Evolutionary conservation across 2,888 invertebrate species (phyloP), one percentile per base, ranked within the genome.

Genomic region (Homarus gammarus): DNA sequence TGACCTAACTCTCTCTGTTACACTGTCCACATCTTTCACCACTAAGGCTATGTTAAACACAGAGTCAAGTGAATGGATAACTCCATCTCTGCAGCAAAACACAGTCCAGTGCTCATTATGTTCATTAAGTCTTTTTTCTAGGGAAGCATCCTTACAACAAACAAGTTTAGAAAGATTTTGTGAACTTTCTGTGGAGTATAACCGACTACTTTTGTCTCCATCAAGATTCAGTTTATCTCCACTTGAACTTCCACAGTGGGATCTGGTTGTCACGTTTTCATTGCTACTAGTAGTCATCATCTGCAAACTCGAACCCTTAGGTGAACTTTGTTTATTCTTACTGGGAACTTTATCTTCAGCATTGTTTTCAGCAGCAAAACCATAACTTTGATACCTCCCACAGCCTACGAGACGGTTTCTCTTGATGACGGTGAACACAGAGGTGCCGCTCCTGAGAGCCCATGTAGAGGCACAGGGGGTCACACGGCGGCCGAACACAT

Each of bases 1-100:
- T 70, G 92, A 87, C 64, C 91, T 90, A 44, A 93, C 91, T 86
- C 91, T 92, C 8, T 93, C 89, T 15, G 93, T 92, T 78, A 92
- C 92, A 36, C 68, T 44, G 27, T 93, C 87, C 1, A 94, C 92
- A 92, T 94, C 92, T 84, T 93, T 93, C 3, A 94, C 94, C 90
- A 93, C 92, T 27, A 94, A 92, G n/a, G 94, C 94, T 3, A 94
- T 93, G 92, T 94, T 94, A 90, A 93, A 94, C 0, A 94, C 94
- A 27, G 94, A 93, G 92, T 94, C 94, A 8, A 92, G 91, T 31
- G 91, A 91, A 56, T 90, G 91, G 2, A 12, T 36, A 8, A 51
- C 27, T n/a, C 78, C 38, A 44, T 83, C 10, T 18, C 87, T n/a
- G 38, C 90, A 88, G 70, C 93, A 93, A 72, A 92, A 92, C 0